Base-by-base conservation (phyloP, 2,888 invertebrate genomes). In the Ophion obscuratus region DNA sequence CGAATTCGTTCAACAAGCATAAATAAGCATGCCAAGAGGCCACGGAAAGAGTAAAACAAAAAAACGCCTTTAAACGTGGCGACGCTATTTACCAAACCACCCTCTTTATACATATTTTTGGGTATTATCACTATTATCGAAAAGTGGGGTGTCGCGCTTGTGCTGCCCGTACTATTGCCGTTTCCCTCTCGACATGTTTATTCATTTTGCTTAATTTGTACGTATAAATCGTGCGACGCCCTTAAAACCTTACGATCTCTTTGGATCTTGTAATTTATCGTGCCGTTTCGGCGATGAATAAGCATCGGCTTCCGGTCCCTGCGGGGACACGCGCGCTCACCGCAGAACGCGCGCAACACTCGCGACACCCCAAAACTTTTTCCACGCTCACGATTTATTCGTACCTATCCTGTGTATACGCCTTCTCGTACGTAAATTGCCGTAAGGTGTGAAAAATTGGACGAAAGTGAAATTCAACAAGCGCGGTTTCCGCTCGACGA, bases 181-280 rank as follows among this genome's bases (percentile, higher is more conserved):
- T 92, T 17, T 53, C 17, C 53, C 71, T 88, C 89, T 47, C 31
- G 64, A n/a, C 89, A 89, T 91, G 92, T 93, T 93, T 92, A 93
- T 93, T 93, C 92, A 92, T 92, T 91, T 90, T 87, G 88, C 87
- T 91, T 92, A 92, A 93, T 93, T 93, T 92, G 91, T 92, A 91
- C 92, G 92, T 91, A 57, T 62, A 91, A 92, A 93, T 93, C 92
- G 92, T 92, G 91, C 89, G 91, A 88, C 92, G 92, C 92, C 92
- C 92, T 92, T 91, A 92, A 90, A 90, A 91, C 91, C 90, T 31
- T 57, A 53, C 71, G 62, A 73, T 77, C 20, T 77, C 59, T 70
- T 59, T 44, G 57, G 57, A 81, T 76, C 64, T 77, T 59, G 44
- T 76, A 75, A 64, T 71, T 68, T 36, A 64, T 31, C 24, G 53